Evolutionary conservation across 2,113 vertebrate species (phyloP).

Genomic region (Sander lucioperca): DNA sequence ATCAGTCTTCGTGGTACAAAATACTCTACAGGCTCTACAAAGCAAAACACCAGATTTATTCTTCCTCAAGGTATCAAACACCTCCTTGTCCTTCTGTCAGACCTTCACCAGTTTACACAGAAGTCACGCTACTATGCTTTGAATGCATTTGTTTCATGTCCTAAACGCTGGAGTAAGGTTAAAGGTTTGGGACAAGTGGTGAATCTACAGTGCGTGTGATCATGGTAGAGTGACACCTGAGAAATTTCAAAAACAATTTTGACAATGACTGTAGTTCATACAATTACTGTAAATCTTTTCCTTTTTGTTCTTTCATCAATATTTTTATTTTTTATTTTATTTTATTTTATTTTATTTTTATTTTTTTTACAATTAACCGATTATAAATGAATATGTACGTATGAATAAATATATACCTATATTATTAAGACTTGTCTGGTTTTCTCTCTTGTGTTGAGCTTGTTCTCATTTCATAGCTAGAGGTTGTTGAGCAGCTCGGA

Average conservation of each 20-base stretch:
- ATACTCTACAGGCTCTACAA: slow-evolving; percentile 59
- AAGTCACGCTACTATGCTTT: not conserved
- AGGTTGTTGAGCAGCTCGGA: not conserved
- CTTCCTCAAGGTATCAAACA: slow-evolving; percentile 25
- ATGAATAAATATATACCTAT: slow-evolving; percentile 90
- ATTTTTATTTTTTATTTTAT: slow-evolving; percentile 39
- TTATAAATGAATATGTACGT: slow-evolving; percentile 85
- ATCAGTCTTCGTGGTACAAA: slow-evolving; percentile 30
- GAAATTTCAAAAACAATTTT: slow-evolving; percentile 70
- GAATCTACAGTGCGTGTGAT: slow-evolving; percentile 55
- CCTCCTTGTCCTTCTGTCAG: slow-evolving; percentile 22
- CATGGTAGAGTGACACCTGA: slow-evolving; percentile 62
- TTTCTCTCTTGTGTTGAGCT: slow-evolving; percentile 27
- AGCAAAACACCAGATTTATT: not conserved
- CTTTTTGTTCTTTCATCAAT: slow-evolving; percentile 30
- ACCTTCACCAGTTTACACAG: slow-evolving; percentile 54
- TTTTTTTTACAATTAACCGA: slow-evolving; percentile 86
- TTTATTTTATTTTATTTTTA: too few species aligned
- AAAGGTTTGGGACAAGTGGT: slow-evolving; percentile 34
- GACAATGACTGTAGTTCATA: slow-evolving; percentile 84
- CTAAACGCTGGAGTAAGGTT: slow-evolving; percentile 66
- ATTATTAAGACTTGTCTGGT: slow-evolving; percentile 83
- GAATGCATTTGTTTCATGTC: slow-evolving; percentile 34
- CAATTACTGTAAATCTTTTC: slow-evolving; percentile 82
- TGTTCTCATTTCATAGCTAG: not conserved